phyloP scores from a whole-genome alignment of 2,797 vertebrate genomes.

The Meda fulgida region DNA sequence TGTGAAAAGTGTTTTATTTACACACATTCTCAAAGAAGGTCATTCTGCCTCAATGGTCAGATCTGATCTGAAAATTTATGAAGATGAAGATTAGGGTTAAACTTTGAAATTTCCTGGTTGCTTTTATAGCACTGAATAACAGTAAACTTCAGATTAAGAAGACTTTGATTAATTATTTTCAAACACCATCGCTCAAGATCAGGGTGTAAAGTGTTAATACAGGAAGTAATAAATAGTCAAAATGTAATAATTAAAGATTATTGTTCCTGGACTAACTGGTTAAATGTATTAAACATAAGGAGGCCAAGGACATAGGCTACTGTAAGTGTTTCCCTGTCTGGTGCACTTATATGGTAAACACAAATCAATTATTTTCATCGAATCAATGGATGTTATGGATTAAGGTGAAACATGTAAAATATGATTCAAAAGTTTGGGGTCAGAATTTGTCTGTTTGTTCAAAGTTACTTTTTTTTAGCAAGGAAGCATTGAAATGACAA shows the following conservation, averaged over 20 bases:
- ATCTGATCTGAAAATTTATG: not conserved
- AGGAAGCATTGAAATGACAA: not conserved
- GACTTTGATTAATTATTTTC: not conserved
- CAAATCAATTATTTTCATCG: not conserved
- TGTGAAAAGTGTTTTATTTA: conserved; percentile 2
- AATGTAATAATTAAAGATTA: conserved; percentile 1
- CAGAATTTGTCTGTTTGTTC: not conserved
- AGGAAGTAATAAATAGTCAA: not conserved
- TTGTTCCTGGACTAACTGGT: not conserved
- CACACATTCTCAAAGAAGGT: not conserved
- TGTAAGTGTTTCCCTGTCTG: not conserved
- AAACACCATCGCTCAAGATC: not conserved
- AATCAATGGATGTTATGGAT: not conserved
- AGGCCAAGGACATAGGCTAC: not conserved
- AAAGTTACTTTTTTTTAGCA: not conserved
- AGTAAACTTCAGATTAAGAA: not conserved
- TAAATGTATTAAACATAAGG: not conserved
- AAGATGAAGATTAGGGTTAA: not conserved
- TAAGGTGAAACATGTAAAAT: not conserved
- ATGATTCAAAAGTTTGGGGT: not conserved
- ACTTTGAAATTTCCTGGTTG: not conserved
- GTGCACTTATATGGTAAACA: not conserved
- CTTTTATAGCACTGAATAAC: not conserved
- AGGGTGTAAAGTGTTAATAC: not conserved
- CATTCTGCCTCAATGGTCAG: not conserved